Conservation (phyloP, 2,888 invertebrate species). For the Syrista parreyssii region DNA sequence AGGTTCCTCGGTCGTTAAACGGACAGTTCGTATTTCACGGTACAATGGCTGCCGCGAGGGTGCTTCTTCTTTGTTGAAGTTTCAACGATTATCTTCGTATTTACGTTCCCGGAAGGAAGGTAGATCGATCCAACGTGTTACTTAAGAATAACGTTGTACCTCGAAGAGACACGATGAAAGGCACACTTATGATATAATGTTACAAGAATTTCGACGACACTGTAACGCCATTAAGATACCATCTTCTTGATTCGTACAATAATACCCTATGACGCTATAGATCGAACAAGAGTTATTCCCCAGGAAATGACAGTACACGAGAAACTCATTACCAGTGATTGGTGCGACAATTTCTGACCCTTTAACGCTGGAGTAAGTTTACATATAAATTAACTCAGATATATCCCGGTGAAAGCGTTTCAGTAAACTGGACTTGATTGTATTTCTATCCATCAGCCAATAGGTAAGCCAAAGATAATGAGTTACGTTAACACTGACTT, state of each 20-base stretch:
- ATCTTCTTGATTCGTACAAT: not conserved
- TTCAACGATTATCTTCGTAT: not conserved
- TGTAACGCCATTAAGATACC: not conserved
- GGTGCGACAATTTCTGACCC: not conserved
- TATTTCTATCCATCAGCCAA: not conserved
- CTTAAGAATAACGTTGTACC: not conserved
- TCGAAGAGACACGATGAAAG: not conserved
- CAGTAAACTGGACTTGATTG: not conserved
- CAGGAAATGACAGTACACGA: not conserved
- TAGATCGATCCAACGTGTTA: not conserved
- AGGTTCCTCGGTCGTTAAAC: constrained; percentile 42
- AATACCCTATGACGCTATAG: not conserved
- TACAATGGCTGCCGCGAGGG: not conserved
- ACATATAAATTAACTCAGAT: not conserved
- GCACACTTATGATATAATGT: not conserved
- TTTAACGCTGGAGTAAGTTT: not conserved
- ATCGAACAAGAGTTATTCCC: not conserved
- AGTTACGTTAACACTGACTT: not conserved
- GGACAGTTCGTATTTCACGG: constrained; percentile 28
- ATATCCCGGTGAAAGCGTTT: not conserved
- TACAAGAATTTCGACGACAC: not conserved
- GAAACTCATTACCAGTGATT: not conserved
- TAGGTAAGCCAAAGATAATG: not conserved
- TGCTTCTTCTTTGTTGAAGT: not conserved
- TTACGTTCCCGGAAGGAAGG: not conserved